Base-by-base conservation (phyloP, 64 coral and sea anemone genomes). In the Exaiptasia diaphana region DNA sequence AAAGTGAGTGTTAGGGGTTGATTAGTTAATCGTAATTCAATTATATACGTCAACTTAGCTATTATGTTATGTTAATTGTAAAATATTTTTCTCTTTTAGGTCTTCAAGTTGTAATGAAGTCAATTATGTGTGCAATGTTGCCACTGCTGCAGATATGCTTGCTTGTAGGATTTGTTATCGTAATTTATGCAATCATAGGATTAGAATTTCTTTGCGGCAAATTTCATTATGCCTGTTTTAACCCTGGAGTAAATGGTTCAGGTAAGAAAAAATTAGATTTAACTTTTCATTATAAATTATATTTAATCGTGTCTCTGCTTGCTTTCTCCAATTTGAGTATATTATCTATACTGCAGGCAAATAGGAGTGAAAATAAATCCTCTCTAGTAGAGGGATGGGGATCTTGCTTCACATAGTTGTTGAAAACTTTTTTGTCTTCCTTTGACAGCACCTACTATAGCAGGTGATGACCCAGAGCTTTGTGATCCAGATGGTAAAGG, bases 31-130 rank as follows among this genome's bases (percentile, higher is more conserved):
- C n/a, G n/a, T n/a, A n/a, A n/a, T n/a, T n/a, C n/a, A n/a, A n/a
- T n/a, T n/a, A n/a, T n/a, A n/a, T n/a, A n/a, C n/a, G n/a, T n/a
- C n/a, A n/a, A n/a, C n/a, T n/a, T n/a, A n/a, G n/a, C n/a, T n/a
- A n/a, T n/a, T n/a, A n/a, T n/a, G n/a, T n/a, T n/a, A n/a, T n/a
- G n/a, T n/a, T n/a, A n/a, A n/a, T n/a, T n/a, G n/a, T n/a, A n/a
- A n/a, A n/a, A n/a, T n/a, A n/a, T n/a, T 43, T 75, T 38, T 53
- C 46, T 75, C 30, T 29, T n/a, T 1, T 41, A 99, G 95, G 95
- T 81, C 95, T 99, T 76, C 95, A 99, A 81, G 95, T 99, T 38
- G 95, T 99, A 39, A 99, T 99, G 95, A 99, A 99, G 83, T 99
- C 95, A 58, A 99, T 99, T 38, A 99, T 99, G 95, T 99, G 95